Evolutionary conservation across 2,797 vertebrate species (phyloP).

Genomic region (Phylloscopus collybita): DNA sequence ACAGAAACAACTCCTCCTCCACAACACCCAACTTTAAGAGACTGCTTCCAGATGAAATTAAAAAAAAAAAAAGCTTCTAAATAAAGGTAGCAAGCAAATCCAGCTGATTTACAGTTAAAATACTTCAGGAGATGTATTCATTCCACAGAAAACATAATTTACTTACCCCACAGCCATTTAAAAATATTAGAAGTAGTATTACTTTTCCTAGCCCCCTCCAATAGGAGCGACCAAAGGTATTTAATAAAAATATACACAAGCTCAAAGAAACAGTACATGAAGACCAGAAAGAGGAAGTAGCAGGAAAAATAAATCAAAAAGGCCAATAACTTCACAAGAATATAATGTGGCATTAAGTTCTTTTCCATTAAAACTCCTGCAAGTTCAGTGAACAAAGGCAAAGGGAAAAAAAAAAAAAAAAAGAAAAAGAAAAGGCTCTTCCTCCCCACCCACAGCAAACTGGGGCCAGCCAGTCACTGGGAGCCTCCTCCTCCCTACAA

Average conservation of each 20-base stretch:
- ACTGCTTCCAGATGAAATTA: background rate
- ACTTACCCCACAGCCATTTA: constrained; percentile 53
- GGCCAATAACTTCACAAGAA: background rate
- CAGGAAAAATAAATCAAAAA: background rate
- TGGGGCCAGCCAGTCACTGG: background rate
- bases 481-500: constrained; percentile 20
- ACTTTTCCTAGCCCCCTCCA: background rate
- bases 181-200: background rate
- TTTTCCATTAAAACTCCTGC: background rate
- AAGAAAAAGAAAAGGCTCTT: background rate
- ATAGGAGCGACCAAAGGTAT: background rate
- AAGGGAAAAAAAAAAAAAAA: background rate
- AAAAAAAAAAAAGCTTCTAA: background rate
- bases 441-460: constrained; percentile 11
- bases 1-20: background rate
- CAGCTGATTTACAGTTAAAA: background rate
- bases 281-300: background rate
- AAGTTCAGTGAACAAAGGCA: background rate
- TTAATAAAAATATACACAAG: background rate
- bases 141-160: background rate
- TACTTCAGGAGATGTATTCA: background rate
- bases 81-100: background rate
- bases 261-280: constrained; percentile 22
- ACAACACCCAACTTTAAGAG: background rate
- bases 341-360: constrained; percentile 17